A percentile compares a stretch with the other conserved stretches of the same genome.
phyloP scores from a whole-genome alignment of 2,113 vertebrate genomes.

The Donacobius atricapilla region DNA sequence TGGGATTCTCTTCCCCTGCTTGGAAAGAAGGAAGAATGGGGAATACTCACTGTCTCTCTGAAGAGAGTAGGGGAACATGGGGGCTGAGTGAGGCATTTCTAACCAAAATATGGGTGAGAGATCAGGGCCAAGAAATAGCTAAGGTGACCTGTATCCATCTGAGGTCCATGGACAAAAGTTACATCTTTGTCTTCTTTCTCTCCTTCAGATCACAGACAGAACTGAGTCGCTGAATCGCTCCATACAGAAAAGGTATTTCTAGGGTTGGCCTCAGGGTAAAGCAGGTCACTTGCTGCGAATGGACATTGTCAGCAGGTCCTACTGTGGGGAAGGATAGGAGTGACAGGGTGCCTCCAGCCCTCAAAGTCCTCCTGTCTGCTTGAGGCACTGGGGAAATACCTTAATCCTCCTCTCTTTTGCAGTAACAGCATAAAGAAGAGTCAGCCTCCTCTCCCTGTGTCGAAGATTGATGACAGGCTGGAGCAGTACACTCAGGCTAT shows the following conservation, averaged over 20 bases:
- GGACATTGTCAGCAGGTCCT: background rate
- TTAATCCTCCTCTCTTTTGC: background rate
- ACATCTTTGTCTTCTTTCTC: background rate
- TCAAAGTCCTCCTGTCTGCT: background rate
- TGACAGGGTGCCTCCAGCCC: background rate
- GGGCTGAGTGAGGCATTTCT: background rate
- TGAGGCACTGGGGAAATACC: background rate
- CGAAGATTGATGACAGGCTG: slow-evolving; percentile 85
- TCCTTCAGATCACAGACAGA: slow-evolving; percentile 80
- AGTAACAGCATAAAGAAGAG: slow-evolving; percentile 83
- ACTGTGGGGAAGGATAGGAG: background rate
- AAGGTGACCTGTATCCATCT: background rate
- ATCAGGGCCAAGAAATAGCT: background rate
- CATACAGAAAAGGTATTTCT: slow-evolving; percentile 83
- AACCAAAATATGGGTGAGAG: background rate
- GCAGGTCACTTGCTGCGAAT: background rate
- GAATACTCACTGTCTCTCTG: background rate
- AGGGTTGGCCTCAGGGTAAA: background rate
- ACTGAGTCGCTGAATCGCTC: slow-evolving; percentile 84
- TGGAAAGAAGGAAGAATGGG: background rate
- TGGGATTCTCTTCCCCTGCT: background rate
- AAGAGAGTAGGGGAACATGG: background rate
- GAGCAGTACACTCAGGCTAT: slow-evolving; percentile 90
- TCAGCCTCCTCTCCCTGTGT: slow-evolving; percentile 73
- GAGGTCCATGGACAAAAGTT: background rate